phyloP scores from a whole-genome alignment of 2,797 vertebrate species.

The Pseudotriccus pelzelni region DNA sequence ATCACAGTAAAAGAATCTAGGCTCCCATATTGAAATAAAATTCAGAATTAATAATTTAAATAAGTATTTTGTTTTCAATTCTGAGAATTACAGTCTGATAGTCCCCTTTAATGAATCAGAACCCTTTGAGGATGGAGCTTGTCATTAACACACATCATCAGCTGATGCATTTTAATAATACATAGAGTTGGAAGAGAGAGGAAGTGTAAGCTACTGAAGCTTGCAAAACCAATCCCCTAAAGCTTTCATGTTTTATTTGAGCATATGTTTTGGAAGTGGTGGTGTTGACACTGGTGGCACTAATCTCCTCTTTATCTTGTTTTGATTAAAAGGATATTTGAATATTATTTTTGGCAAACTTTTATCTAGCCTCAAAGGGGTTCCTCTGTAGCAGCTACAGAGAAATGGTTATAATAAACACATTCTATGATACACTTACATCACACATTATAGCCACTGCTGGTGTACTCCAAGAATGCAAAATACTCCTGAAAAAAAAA shows the following conservation, averaged over 20 bases:
- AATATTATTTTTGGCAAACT: slow-evolving; percentile 69
- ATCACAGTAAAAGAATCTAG: background rate
- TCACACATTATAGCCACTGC: slow-evolving; percentile 22
- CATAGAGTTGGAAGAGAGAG: slow-evolving; percentile 51
- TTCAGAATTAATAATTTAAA: background rate
- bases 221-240: slow-evolving; percentile 61
- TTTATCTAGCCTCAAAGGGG: slow-evolving; percentile 63
- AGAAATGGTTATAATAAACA: slow-evolving; percentile 61
- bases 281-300: slow-evolving; percentile 56
- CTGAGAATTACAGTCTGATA: slow-evolving; percentile 13
- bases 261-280: slow-evolving; percentile 66
- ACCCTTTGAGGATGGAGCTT: slow-evolving; percentile 57
- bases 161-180: slow-evolving; percentile 69
- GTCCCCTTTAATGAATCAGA: slow-evolving; percentile 49
- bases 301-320: slow-evolving; percentile 69
- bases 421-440: slow-evolving; percentile 29
- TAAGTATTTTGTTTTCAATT: slow-evolving; percentile 47
- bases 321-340: slow-evolving; percentile 71
- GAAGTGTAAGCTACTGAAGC: slow-evolving; percentile 62
- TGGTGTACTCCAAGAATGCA: slow-evolving; percentile 40
- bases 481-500: slow-evolving; percentile 24
- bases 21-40: background rate
- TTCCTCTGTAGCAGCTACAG: slow-evolving; percentile 53
- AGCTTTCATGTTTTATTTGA: slow-evolving; percentile 72
- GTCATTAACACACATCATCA: slow-evolving; percentile 62